These are phyloP conservation scores for Orbicella faveolata DNA, from an alignment of 64 coral and sea anemone species.

Conservation along the genomic window DNA sequence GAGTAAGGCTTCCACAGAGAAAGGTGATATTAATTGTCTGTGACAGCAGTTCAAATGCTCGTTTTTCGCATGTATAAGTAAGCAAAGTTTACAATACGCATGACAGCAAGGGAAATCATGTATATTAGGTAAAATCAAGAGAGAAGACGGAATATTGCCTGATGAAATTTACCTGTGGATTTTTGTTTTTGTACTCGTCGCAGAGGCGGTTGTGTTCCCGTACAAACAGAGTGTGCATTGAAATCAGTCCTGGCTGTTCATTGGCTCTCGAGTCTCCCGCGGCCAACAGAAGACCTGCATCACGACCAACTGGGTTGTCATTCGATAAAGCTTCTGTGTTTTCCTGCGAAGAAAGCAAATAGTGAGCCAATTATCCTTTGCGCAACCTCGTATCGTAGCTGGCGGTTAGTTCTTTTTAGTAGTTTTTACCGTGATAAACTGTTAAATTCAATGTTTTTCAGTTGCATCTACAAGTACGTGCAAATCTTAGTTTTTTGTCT, in stretches of 20 bases:
- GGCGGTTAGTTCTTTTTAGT: too few relatives aligned
- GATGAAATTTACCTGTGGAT: conserved; percentile 42
- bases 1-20: too few relatives aligned
- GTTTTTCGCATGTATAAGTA: too few relatives aligned
- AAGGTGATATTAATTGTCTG: too few relatives aligned
- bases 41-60: too few relatives aligned
- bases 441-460: background rate
- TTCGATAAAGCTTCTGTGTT: conserved; percentile 78
- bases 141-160: background rate
- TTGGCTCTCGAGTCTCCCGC: conserved; percentile 84
- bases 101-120: too few relatives aligned
- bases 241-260: conserved; percentile 82
- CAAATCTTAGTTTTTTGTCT: background rate
- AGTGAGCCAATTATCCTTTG: too few relatives aligned
- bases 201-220: conserved; percentile 90
- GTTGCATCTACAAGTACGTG: too few relatives aligned
- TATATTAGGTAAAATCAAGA: too few relatives aligned
- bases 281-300: conserved; percentile 56
- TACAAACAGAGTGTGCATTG: conserved; percentile 85
- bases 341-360: background rate
- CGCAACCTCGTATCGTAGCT: too few relatives aligned
- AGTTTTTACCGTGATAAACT: too few relatives aligned
- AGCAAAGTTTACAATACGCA: too few relatives aligned
- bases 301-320: conserved; percentile 84
- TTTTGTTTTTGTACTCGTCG: conserved; percentile 58